Evolutionary conservation across 2,113 vertebrate genomes (phyloP), one percentile per base, ranked within the genome.

Genomic region (Nothocercus nigrocapillus): DNA sequence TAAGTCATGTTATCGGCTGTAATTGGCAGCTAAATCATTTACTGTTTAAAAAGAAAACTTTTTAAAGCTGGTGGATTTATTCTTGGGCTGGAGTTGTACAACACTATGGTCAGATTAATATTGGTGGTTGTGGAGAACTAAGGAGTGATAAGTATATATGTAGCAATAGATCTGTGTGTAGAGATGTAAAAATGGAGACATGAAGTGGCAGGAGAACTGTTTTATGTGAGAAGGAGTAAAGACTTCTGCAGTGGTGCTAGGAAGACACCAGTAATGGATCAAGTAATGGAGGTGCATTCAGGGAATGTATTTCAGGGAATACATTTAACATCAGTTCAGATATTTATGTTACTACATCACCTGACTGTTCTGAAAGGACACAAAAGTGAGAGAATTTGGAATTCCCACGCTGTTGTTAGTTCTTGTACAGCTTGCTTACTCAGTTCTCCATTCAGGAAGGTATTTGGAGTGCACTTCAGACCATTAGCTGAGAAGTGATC

Each of bases 341-440:
- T 30, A 36, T 9, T 27, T 68, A 0, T 0, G 0, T 69, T 72
- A 2, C 4, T 66, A 36, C 67, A 34, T 20, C 42, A 68, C 30
- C 4, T 13, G 22, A 15, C 28, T 6, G 2, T 51, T 87, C 34
- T n/a, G 68, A 38, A 68, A 56, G 30, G 51, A 11, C 32, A 32
- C 38, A 69, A 25, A 69, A 70, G 7, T 54, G 7, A 45, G 42
- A 18, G 11, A 8, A 22, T 74, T 63, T 42, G 51, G 78, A 82
- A 24, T 42, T 89, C 27, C 27, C 3, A 9, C 32, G 58, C 3
- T 42, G 34, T 9, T n/a, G 1, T 68, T n/a, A 56, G 38, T 74
- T 67, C 15, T 45, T 74, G 40, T 38, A 18, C 28, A 66, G 4
- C 18, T 0, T 0, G 20, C 5, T 42, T 0, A 0, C 38, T 74